Base-by-base conservation (phyloP, 1,140 invertebrate genomes). In the Scaptomyza pallida region DNA sequence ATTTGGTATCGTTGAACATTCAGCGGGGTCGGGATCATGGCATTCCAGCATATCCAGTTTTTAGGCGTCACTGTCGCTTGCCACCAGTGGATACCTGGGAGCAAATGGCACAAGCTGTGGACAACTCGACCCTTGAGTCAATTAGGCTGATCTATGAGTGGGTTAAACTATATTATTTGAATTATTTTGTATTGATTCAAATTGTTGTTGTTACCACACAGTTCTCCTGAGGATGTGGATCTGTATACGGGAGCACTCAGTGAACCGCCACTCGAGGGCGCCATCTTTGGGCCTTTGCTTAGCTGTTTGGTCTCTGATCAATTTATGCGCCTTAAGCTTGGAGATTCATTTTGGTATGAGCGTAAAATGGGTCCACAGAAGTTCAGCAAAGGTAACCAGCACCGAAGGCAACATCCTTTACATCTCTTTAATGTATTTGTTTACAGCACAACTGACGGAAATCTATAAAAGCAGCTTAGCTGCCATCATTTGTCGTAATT, bases 341-440 rank as follows among this genome's bases (percentile, higher is more conserved):
- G 96, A 0, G 97, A 98, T 92, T 92, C 96, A 21, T 97, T 94
- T 91, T 98, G 96, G 96, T 98, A 98, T 82, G 97, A 98, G 85
- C 94, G 93, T 6, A 90, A 92, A 10, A 92, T 94, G 56, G 90
- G 93, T 9, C 93, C 94, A 0, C 93, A 96, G 57, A 93, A 93
- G 15, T 98, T 98, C 83, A 95, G 94, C 2, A 75, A 92, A 91
- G 94, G 95, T 96, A 91, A 51, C 47, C n/a, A 1, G 12, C 0
- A 1, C 2, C 0, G 12, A 21, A 16, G 13, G 9, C 9, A 30
- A 2, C 5, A 0, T 0, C 26, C 9, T 2, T 30, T 45, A 5
- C 15, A 4, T 35, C 3, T 12, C 16, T 8, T 16, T 4, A 30
- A 23, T 17, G 16, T 17, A 5, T 16, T 8, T 17, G 15, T 16